Percentiles rank a stretch among this genome's conserved stretches.
Evolutionary conservation across 2,888 invertebrate genomes (phyloP).

Genomic region (Crossocerus cetratus): DNA sequence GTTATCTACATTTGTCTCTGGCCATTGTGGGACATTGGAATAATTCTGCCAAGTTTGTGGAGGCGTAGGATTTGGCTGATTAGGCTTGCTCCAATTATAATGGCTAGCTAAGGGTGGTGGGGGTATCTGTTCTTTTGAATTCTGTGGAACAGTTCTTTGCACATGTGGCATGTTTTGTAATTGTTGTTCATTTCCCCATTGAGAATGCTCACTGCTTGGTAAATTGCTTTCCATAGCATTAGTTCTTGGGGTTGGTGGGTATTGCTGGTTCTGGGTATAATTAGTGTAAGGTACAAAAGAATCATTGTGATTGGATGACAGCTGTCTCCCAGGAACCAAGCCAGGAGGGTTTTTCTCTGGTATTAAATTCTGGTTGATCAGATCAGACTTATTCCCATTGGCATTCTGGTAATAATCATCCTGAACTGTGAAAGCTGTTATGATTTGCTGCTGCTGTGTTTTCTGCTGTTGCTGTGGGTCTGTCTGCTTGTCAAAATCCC

Average conservation of each 20-base stretch:
- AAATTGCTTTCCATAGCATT: slow-evolving; percentile 49
- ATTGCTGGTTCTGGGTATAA: slow-evolving; percentile 63
- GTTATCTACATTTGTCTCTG: slow-evolving; percentile 55
- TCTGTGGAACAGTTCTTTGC: slow-evolving; percentile 29
- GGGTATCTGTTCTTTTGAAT: slow-evolving; percentile 39
- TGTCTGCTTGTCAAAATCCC: slow-evolving; percentile 71
- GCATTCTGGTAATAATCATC: slow-evolving; percentile 70
- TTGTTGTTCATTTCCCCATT: slow-evolving; percentile 56
- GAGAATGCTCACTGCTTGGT: slow-evolving; percentile 47
- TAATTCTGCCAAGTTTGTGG: slow-evolving; percentile 66
- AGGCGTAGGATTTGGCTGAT: slow-evolving; percentile 53
- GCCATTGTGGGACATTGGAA: slow-evolving; percentile 63
- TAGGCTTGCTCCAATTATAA: slow-evolving; percentile 65
- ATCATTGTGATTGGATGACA: slow-evolving; percentile 63
- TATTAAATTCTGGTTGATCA: slow-evolving; percentile 55
- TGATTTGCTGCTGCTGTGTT: slow-evolving; percentile 39
- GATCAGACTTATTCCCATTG: slow-evolving; percentile 67
- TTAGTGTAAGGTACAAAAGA: slow-evolving; percentile 62
- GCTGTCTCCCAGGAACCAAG: slow-evolving; percentile 50
- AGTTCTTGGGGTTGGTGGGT: slow-evolving; percentile 49
- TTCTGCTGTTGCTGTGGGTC: slow-evolving; percentile 59
- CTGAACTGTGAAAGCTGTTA: no score
- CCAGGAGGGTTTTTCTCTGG: slow-evolving; percentile 51
- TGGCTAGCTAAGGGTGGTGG: slow-evolving; percentile 53
- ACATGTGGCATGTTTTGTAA: slow-evolving; percentile 29